A percentile compares a stretch with the other conserved stretches of the same genome.
Evolutionary conservation across 2,888 invertebrate genomes (phyloP).

Genomic region (Andrena trimmerana): DNA sequence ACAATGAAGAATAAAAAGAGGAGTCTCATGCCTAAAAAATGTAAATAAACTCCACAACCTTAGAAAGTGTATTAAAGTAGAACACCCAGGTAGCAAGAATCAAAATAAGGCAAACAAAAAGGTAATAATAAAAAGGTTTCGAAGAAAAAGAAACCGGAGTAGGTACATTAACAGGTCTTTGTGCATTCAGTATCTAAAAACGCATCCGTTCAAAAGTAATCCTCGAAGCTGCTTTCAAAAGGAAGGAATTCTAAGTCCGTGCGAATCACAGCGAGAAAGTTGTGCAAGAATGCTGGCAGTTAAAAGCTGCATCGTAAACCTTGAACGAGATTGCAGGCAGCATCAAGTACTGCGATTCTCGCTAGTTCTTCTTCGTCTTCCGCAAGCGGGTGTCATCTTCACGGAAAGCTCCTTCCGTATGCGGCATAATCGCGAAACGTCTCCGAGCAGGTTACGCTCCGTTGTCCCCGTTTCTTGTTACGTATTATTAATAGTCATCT

Average conservation of each 20-base stretch:
- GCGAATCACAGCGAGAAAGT: conserved; percentile 13
- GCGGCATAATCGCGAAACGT: conserved; percentile 3
- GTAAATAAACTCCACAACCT: too few species aligned
- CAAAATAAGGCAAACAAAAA: too few species aligned
- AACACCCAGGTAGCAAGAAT: too few species aligned
- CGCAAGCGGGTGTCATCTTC: conserved; percentile 29
- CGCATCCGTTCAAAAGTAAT: not conserved
- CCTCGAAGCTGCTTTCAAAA: not conserved
- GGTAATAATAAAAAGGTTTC: too few species aligned
- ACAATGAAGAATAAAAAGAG: too few species aligned
- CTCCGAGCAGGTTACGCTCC: conserved; percentile 12
- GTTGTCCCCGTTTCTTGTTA: conserved; percentile 43
- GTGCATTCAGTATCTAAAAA: not conserved
- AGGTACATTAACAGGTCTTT: not conserved
- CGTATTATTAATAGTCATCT: conserved; percentile 57
- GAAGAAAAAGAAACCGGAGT: too few species aligned
- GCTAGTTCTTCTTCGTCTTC: conserved; percentile 8
- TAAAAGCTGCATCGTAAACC: conserved; percentile 23
- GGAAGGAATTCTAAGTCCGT: not conserved
- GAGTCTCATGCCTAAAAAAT: too few species aligned
- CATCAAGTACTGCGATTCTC: not conserved
- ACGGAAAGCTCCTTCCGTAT: conserved; percentile 15
- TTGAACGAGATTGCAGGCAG: conserved; percentile 6
- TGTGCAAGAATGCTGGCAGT: not conserved
- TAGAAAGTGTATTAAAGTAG: too few species aligned